Evolutionary conservation across 2,797 vertebrate species (phyloP), one percentile per base, ranked within the genome.

Genomic region (Anomalospiza imberbis): DNA sequence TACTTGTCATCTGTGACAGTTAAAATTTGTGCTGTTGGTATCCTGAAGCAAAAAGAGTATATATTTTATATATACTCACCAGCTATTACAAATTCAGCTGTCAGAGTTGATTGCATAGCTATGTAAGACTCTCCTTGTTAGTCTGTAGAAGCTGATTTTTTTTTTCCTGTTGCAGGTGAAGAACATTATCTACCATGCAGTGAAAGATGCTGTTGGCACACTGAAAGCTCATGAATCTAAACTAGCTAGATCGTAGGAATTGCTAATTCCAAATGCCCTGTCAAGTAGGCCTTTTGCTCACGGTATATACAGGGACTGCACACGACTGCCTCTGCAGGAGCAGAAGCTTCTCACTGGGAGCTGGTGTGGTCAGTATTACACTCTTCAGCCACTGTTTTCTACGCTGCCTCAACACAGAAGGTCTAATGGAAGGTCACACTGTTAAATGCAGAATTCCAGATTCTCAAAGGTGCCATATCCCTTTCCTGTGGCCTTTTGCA

Each of bases 141-240:
- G 22, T 66, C 44, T 81, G 44, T 55, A 88, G 82, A 91, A 61
- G 61, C 1, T 93, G 68, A 93, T 65, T 85, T 32, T 31, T 65
- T 51, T 80, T 79, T 84, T 86, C 72, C 92, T 71, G n/a, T 95
- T 94, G 54, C 97, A 99, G 99, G 99, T 99, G 98, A 99, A 99
- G 98, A 99, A 99, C 97, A 99, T 99, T 98, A 99, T 99, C 96
- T 99, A 99, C 98, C 99, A 99, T 11, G 99, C 99, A 86, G 99
- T 99, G 97, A 99, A 99, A 98, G 99, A 99, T 62, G 99, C 99
- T 42, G 99, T 99, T 87, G 99, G 99, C 97, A 99, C 99, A 77
- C 98, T 99, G 97, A 99, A 99, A 97, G 98, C 99, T 96, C 99
- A 99, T 13, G 99, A 99, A 97, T 98, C 99, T 86, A 99, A 99